phyloP scores from a whole-genome alignment of 2,888 invertebrate species.

The Nycteola revayana region DNA sequence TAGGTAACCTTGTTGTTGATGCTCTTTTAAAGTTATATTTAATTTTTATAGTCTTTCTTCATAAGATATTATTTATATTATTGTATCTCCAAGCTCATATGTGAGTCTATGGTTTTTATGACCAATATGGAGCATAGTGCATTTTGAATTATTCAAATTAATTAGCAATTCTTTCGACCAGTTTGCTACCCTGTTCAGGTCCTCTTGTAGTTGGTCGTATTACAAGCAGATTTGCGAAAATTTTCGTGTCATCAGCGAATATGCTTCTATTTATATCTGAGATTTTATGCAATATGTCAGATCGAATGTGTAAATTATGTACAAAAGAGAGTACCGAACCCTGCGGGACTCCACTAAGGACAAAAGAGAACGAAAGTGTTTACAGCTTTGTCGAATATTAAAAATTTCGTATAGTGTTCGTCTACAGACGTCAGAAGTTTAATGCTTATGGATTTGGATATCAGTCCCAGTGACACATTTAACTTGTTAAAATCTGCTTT shows the following conservation, averaged over 20 bases:
- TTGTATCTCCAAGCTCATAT: not conserved
- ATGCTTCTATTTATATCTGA: slow-evolving; percentile 3
- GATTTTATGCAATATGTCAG: not conserved
- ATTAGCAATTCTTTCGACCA: slow-evolving; percentile 2
- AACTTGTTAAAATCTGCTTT: not conserved
- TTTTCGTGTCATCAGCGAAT: slow-evolving; percentile 5
- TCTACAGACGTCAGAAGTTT: not conserved
- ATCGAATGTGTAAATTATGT: slow-evolving; percentile 1
- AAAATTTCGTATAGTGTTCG: not conserved
- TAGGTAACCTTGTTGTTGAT: too few species aligned
- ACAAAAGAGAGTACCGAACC: not conserved
- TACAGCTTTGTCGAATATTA: not conserved
- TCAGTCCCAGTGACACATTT: not conserved
- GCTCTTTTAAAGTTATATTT: not conserved
- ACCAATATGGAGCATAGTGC: not conserved
- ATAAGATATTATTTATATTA: not conserved
- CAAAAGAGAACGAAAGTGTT: too few species aligned
- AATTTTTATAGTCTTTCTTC: not conserved
- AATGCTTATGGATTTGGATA: not conserved
- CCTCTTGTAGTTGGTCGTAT: not conserved
- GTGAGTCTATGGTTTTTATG: not conserved
- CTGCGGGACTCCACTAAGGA: too few species aligned
- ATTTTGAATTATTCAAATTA: slow-evolving; percentile 1
- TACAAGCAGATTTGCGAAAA: slow-evolving; percentile 2
- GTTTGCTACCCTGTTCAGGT: slow-evolving; percentile 1